Percentiles rank a stretch among this genome's conserved stretches.
phyloP scores from a whole-genome alignment of 37 sponge, comb jelly and placozoan species.

The Oopsacas minuta region DNA sequence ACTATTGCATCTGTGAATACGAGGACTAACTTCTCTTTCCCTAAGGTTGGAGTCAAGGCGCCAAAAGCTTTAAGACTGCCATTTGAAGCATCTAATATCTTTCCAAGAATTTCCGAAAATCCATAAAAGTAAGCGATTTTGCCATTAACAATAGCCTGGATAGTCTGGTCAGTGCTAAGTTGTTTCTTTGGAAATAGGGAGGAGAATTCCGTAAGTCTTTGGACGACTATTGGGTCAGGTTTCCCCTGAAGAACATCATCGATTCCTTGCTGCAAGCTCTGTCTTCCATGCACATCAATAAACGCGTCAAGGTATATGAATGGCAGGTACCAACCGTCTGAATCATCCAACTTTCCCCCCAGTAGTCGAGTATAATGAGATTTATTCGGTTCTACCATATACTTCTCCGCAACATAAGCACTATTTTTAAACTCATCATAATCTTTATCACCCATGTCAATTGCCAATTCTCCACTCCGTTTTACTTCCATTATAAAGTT shows the following conservation, averaged over 20 bases:
- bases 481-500: conserved; percentile 30
- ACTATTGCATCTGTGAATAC: conserved; percentile 31
- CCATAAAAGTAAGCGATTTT: conserved; percentile 19
- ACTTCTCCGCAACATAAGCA: not conserved
- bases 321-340: conserved; percentile 29
- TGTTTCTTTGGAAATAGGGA: not conserved
- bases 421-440: not conserved
- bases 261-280: conserved; percentile 1
- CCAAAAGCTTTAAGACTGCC: not conserved
- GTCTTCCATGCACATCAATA: conserved; percentile 18
- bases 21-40: not conserved
- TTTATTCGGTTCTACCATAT: not conserved
- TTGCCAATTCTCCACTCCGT: not conserved
- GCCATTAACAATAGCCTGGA: not conserved
- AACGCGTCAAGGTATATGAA: conserved; percentile 26
- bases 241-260: not conserved
- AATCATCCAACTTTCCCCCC: conserved; percentile 32
- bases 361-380: not conserved
- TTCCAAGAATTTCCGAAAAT: conserved; percentile 27
- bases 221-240: not conserved
- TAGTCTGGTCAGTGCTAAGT: not conserved
- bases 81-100: not conserved
- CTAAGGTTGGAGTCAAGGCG: conserved; percentile 19
- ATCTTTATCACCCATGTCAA: not conserved
- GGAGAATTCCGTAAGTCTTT: conserved; percentile 15